Conservation (phyloP, 2,113 vertebrate genomes). For the Phyllostomus discolor region DNA sequence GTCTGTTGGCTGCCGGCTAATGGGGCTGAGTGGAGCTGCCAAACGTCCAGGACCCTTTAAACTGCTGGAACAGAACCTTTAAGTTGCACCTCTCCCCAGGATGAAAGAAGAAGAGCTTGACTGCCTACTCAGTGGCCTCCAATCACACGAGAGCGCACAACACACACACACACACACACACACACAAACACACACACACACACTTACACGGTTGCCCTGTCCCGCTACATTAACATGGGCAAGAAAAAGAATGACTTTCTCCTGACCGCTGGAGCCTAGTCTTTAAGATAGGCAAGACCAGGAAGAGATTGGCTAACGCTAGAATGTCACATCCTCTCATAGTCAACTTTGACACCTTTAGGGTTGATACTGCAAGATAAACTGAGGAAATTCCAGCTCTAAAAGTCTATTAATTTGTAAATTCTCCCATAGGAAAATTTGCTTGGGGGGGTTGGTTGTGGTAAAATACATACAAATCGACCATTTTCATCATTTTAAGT, state of each 20-base stretch:
- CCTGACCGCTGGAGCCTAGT: not conserved
- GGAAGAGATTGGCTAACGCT: not conserved
- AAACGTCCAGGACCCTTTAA: not conserved
- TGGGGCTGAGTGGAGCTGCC: not conserved
- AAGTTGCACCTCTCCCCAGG: not conserved
- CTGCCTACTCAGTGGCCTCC: not conserved
- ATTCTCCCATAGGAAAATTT: not conserved
- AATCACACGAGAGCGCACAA: not conserved
- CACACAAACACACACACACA: not conserved
- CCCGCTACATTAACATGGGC: not conserved
- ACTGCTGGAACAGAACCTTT: not conserved
- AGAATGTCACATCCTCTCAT: not conserved
- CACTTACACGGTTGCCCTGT: too few relatives aligned
- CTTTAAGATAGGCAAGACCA: not conserved
- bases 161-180: rapidly evolving
- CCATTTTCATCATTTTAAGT: not conserved
- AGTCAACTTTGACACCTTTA: not conserved
- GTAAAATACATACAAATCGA: not conserved
- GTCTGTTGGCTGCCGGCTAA: not conserved
- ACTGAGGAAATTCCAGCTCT: not conserved
- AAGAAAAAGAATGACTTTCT: not conserved
- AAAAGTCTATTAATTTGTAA: not conserved
- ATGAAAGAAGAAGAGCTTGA: not conserved
- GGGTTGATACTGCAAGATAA: not conserved
- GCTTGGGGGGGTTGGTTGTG: not conserved